A percentile compares a stretch with the other conserved stretches of the same genome.
Conservation (phyloP, 2,113 vertebrate genomes). For the Agelaius phoeniceus region DNA sequence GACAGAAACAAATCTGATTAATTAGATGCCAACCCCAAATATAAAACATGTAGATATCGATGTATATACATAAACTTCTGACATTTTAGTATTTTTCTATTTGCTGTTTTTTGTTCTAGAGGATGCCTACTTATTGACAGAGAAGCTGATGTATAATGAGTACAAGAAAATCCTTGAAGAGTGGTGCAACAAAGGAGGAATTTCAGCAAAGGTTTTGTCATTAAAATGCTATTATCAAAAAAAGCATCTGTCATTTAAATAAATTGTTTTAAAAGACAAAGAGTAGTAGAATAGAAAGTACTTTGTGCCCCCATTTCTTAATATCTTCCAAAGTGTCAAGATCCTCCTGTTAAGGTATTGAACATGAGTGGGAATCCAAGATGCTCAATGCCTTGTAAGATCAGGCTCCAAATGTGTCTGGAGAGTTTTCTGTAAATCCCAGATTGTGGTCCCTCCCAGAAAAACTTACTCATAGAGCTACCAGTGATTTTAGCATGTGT, state of each 20-base stretch:
- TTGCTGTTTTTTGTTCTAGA: slow-evolving; percentile 3
- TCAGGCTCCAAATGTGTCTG: not conserved
- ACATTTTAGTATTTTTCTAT: not conserved
- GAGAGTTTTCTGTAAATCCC: not conserved
- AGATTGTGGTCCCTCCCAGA: not conserved
- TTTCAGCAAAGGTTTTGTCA: not conserved
- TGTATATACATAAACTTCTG: not conserved
- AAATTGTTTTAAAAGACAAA: not conserved
- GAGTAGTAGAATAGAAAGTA: not conserved
- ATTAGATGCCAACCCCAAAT: not conserved
- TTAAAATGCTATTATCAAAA: not conserved
- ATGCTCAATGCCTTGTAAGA: not conserved
- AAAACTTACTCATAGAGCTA: not conserved
- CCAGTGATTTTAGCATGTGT: not conserved
- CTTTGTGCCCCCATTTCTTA: not conserved
- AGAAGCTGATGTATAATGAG: not conserved
- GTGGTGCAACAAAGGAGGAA: not conserved
- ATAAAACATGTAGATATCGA: not conserved
- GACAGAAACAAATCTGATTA: not conserved
- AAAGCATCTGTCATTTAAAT: not conserved
- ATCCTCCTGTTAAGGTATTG: not conserved
- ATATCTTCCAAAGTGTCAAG: not conserved
- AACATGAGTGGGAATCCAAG: not conserved
- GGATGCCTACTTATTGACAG: not conserved
- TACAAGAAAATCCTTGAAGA: not conserved